These are phyloP conservation scores for Melanotaenia boesemani DNA, from an alignment of 2,797 vertebrate species.

Conservation along the genomic window DNA sequence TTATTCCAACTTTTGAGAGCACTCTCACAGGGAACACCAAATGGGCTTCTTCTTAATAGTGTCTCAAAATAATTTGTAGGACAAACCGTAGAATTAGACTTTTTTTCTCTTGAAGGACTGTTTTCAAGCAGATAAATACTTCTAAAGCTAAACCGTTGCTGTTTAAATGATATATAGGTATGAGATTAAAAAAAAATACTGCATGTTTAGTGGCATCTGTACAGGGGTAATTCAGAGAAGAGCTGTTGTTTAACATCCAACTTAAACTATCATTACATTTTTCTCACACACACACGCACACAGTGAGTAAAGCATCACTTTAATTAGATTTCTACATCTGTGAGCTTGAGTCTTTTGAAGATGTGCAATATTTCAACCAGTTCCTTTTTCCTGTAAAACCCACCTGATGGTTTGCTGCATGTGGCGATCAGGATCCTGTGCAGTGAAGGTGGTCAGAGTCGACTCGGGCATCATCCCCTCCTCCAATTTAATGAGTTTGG, in stretches of 20 bases:
- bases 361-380: slow-evolving; percentile 12
- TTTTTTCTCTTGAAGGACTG: slow-evolving; percentile 40
- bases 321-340: not conserved
- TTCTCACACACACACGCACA: not conserved
- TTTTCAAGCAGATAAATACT: slow-evolving; percentile 59
- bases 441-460: slow-evolving; percentile 88
- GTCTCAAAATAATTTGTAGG: slow-evolving; percentile 67
- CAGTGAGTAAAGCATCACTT: not conserved
- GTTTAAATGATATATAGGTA: slow-evolving; percentile 28
- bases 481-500: slow-evolving; percentile 90
- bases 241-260: not conserved
- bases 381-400: not conserved
- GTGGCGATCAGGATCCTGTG: slow-evolving; percentile 95
- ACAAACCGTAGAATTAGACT: slow-evolving; percentile 62
- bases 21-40: slow-evolving; percentile 51
- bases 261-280: not conserved
- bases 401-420: slow-evolving; percentile 95
- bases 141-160: slow-evolving; percentile 48
- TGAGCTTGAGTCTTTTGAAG: slow-evolving; percentile 14
- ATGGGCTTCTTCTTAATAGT: slow-evolving; percentile 51
- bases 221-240: slow-evolving; percentile 8
- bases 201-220: slow-evolving; percentile 19
- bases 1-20: slow-evolving; percentile 59
- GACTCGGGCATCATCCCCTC: slow-evolving; percentile 89
- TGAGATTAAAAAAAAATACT: slow-evolving; percentile 17